Base-by-base conservation (phyloP, 2,113 vertebrate species). In the Heterotis niloticus region DNA sequence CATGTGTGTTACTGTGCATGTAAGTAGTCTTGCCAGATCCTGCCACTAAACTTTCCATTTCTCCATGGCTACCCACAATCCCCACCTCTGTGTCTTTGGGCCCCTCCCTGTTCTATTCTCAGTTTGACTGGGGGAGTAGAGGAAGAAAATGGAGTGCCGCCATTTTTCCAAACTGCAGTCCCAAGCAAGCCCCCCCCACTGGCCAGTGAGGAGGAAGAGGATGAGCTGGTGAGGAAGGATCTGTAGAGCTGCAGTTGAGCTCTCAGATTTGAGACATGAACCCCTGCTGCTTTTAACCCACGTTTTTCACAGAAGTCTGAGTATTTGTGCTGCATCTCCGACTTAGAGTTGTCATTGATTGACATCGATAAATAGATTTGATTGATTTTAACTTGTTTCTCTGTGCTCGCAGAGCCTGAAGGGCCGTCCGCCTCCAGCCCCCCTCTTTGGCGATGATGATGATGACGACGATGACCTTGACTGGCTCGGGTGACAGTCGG, bases 321-420 rank as follows among this genome's bases (percentile, higher is more conserved):
- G 52, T 71, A 71, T 13, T 68, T 68, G 5, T 62, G 20, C 20
- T 62, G 20, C 60, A 62, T 12, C 59, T 11, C 20, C 11, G 59
- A 62, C 1, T 62, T 62, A 62, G 3, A 20, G 1, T 62, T 62
- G 13, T 28, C 51, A 59, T 73, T 73, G 71, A 23, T 26, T 16
- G 52, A 3, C 23, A 52, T 14, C 24, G 23, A 56, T 13, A 56
- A 23, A 74, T 9, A 52, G 71, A 74, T 44, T 44, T 44, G 34
- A 44, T 44, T 44, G 34, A 44, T 44, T 44, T 44, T 44, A 7
- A 44, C 52, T 56, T 28, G 23, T 74, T 3, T 74, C 26, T 14
- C 5, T 74, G 24, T 84, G n/a, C 83, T 84, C 65, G 62, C 91
- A 99, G 97, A 98, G 95, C 87, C 86, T 99, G 90, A 99, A 99